Percentiles rank a stretch among this genome's conserved stretches.
These are phyloP conservation scores for Thamnaconus septentrionalis DNA, from an alignment of 2,113 vertebrate species.

Conservation along the genomic window DNA sequence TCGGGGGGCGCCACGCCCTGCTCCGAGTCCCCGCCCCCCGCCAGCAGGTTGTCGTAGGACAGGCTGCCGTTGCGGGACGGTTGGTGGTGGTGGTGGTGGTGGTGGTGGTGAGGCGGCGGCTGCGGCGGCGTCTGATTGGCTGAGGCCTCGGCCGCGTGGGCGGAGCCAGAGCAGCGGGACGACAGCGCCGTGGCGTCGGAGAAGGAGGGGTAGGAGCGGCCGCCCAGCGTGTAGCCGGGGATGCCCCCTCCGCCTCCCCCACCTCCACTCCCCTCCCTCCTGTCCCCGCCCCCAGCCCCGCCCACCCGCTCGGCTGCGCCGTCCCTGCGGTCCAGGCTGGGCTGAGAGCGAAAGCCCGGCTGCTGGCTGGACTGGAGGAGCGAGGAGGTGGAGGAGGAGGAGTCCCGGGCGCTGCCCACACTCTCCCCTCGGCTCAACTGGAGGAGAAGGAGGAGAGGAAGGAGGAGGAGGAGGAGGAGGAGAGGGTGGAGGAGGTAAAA, in stretches of 20 bases:
- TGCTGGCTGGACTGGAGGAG: slow-evolving; percentile 86
- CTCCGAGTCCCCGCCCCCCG: slow-evolving; percentile 85
- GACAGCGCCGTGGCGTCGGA: slow-evolving; percentile 83
- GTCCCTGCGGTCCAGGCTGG: slow-evolving; percentile 85
- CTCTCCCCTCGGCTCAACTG: slow-evolving; percentile 90
- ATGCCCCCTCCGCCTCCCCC: slow-evolving; percentile 61
- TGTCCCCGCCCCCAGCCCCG: slow-evolving; percentile 35
- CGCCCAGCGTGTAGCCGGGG: slow-evolving; percentile 73
- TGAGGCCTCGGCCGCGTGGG: slow-evolving; percentile 82
- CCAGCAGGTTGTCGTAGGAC: slow-evolving; percentile 90
- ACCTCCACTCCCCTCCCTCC: slow-evolving; percentile 42
- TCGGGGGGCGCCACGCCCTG: slow-evolving; percentile 61
- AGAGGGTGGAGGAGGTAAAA: slow-evolving; percentile 14
- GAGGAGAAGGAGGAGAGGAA: slow-evolving; percentile 7
- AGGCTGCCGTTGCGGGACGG: slow-evolving; percentile 85
- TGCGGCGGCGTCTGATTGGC: slow-evolving; percentile 85
- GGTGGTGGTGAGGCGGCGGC: too few species aligned
- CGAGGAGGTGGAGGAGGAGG: slow-evolving; percentile 81
- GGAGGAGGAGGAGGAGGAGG: not conserved
- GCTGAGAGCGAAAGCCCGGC: slow-evolving; percentile 91
- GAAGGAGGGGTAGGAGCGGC: slow-evolving; percentile 79
- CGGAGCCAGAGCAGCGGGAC: slow-evolving; percentile 88
- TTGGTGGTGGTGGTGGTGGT: slow-evolving; percentile 31
- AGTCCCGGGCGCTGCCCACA: slow-evolving; percentile 84
- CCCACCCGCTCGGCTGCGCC: slow-evolving; percentile 38